These are phyloP conservation scores for Dolichallabes microphthalmus DNA, from an alignment of 2,113 vertebrate species.

Conservation along the genomic window DNA sequence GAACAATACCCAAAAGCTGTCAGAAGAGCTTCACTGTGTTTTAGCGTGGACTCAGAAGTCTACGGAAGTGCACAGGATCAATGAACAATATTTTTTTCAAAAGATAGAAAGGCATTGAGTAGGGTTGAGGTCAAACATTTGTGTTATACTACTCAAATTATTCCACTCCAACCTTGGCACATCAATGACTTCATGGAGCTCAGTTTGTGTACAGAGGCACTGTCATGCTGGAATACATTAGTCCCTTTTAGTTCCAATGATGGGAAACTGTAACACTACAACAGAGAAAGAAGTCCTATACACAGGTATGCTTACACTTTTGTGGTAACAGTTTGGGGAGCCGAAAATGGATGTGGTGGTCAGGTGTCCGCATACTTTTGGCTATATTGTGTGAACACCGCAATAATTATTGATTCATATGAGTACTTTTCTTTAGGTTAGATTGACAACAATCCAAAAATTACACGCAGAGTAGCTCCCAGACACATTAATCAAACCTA, in stretches of 20 bases:
- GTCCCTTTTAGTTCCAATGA: not conserved
- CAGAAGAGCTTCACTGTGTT: not conserved
- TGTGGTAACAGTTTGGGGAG: not conserved
- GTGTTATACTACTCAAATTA: no score
- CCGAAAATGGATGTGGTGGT: not conserved
- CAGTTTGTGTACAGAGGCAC: not conserved
- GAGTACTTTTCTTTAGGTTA: not conserved
- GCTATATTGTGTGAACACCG: not conserved
- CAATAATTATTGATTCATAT: not conserved
- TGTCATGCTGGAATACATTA: not conserved
- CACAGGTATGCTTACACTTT: not conserved
- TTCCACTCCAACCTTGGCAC: not conserved
- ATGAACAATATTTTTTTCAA: not conserved
- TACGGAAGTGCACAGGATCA: not conserved
- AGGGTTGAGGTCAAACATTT: not conserved
- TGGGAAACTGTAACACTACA: not conserved
- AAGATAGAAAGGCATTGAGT: not conserved
- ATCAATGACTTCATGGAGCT: not conserved
- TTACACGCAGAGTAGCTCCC: not conserved
- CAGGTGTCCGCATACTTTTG: not conserved
- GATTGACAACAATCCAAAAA: not conserved
- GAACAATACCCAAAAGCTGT: not conserved
- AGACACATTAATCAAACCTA: conserved; percentile 25
- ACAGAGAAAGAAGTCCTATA: not conserved
- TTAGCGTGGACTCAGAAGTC: not conserved